phyloP scores from a whole-genome alignment of 1,140 invertebrate species.

The Oryctes rhinoceros region DNA sequence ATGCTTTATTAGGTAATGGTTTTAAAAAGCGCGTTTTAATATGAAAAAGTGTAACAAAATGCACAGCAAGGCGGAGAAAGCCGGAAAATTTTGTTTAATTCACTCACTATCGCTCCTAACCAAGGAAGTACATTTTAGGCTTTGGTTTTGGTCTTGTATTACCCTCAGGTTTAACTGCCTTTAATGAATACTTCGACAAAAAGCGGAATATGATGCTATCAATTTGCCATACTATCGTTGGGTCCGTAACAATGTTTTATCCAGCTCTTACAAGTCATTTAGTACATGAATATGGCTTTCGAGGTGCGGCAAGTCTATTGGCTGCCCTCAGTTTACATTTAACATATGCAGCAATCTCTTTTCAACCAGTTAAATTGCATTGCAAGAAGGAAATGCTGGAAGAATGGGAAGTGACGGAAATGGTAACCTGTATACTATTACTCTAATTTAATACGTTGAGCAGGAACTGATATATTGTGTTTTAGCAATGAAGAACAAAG shows the following conservation, averaged over 20 bases:
- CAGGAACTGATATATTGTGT: background rate
- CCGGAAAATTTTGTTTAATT: too few species aligned
- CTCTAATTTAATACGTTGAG: background rate
- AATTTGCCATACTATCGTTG: constrained; percentile 67
- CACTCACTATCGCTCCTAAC: too few species aligned
- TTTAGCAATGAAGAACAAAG: background rate
- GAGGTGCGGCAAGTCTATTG: constrained; percentile 67
- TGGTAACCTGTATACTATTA: background rate
- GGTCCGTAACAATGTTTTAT: constrained; percentile 66
- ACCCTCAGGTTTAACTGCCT: constrained; percentile 66
- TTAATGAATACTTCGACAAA: constrained; percentile 69
- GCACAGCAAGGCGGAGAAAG: too few species aligned
- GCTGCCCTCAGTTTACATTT: constrained; percentile 70
- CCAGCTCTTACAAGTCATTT: constrained; percentile 65
- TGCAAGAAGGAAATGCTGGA: background rate
- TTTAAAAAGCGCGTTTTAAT: too few species aligned
- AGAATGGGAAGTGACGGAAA: background rate
- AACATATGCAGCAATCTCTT: constrained; percentile 68
- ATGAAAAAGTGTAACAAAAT: too few species aligned
- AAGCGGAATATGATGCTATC: constrained; percentile 69
- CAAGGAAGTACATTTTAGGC: constrained; percentile 45
- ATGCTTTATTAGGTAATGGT: too few species aligned
- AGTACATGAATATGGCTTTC: constrained; percentile 66
- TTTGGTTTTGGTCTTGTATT: constrained; percentile 68
- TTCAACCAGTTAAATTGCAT: constrained; percentile 76